Evolutionary conservation across 1,140 invertebrate species (phyloP).

Genomic region (Diploscapter pachys): DNA sequence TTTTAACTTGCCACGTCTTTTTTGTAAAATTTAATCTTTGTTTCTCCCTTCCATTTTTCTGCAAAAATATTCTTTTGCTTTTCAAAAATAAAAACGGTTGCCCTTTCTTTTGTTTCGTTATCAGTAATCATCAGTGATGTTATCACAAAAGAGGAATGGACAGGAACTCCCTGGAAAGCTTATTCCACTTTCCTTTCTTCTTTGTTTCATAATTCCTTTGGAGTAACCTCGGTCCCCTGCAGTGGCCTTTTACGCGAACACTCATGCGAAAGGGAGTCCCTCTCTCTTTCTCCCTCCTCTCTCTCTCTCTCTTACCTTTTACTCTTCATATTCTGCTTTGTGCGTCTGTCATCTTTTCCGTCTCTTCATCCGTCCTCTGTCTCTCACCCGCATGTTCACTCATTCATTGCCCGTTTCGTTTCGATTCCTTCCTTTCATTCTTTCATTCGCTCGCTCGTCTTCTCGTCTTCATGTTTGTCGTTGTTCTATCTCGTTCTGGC

Average conservation of each 20-base stretch:
- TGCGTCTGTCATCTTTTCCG: too few species aligned
- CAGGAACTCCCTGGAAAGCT: not conserved
- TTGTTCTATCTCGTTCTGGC: too few species aligned
- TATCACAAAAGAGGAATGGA: too few species aligned
- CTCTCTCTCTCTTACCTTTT: conserved; percentile 4
- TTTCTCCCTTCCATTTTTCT: not conserved
- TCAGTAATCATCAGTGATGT: not conserved
- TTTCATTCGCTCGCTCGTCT: too few species aligned
- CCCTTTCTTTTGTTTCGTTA: not conserved
- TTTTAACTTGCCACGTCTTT: not conserved
- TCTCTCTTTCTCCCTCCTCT: conserved; percentile 13
- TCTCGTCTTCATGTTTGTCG: too few species aligned
- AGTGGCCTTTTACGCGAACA: conserved; percentile 3
- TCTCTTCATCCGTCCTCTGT: not conserved
- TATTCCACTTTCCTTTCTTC: not conserved
- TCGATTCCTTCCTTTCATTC: too few species aligned
- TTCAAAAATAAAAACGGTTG: not conserved
- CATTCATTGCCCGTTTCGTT: too few species aligned
- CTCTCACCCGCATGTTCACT: not conserved
- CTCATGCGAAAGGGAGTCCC: not conserved
- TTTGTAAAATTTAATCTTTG: not conserved
- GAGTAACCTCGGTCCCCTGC: not conserved
- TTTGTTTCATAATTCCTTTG: not conserved
- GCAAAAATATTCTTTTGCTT: not conserved
- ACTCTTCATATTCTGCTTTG: conserved; percentile 5